Evolutionary conservation across 2,888 invertebrate species (phyloP).

Genomic region (Subacronicta megacephala): DNA sequence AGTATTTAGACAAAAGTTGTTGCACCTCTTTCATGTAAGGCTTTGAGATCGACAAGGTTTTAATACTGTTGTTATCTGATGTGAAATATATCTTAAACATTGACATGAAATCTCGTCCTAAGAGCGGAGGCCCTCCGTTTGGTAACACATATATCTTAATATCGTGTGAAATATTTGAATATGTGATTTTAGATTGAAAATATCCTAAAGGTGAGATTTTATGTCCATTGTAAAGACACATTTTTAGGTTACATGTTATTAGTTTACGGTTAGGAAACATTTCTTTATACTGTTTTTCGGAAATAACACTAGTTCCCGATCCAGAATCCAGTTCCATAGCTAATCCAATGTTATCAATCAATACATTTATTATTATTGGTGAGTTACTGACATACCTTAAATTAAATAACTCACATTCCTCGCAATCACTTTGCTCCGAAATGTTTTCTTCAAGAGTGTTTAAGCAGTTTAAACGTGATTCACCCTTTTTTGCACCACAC

Average conservation of each 20-base stretch:
- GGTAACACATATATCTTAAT: constrained; percentile 1
- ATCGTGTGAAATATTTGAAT: background rate
- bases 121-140: background rate
- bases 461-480: too few species aligned
- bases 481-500: too few species aligned
- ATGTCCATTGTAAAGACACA: constrained; percentile 8
- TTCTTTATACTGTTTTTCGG: background rate
- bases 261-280: background rate
- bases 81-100: constrained; percentile 1
- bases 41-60: background rate
- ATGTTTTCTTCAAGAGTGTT: background rate
- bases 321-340: constrained; percentile 10
- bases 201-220: constrained; percentile 11
- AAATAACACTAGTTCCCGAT: constrained; percentile 8
- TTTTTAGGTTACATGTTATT: constrained; percentile 1
- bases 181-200: constrained; percentile 1
- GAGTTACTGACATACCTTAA: constrained; percentile 11
- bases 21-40: background rate
- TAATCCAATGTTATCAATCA: background rate
- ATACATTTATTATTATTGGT: constrained; percentile 5
- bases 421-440: constrained; percentile 5
- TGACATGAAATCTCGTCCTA: constrained; percentile 1
- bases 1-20: background rate
- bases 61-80: background rate
- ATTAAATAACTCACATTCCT: constrained; percentile 15